These are phyloP conservation scores for Megalops cyprinoides DNA, from an alignment of 2,797 vertebrate genomes.

Conservation along the genomic window DNA sequence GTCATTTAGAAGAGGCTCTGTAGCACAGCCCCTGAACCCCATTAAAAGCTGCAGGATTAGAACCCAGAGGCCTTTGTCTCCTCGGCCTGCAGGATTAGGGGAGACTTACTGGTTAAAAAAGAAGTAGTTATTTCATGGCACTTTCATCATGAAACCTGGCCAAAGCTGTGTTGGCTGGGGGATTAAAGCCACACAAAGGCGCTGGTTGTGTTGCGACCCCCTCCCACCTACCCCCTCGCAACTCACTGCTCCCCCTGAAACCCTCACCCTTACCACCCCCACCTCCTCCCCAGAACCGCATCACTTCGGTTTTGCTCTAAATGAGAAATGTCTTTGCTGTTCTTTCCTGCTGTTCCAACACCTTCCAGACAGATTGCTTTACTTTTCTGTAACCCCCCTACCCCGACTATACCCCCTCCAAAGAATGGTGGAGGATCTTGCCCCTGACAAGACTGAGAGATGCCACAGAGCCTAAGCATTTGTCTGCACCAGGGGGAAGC, in stretches of 20 bases:
- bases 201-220: conserved; percentile 76
- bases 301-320: conserved; percentile 41
- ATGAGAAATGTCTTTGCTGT: conserved; percentile 43
- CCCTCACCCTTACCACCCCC: conserved; percentile 35
- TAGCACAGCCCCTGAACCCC: conserved; percentile 74
- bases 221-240: conserved; percentile 53
- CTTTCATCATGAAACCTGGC: conserved; percentile 86
- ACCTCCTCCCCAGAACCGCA: conserved; percentile 28
- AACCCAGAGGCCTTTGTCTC: conserved; percentile 80
- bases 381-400: conserved; percentile 31
- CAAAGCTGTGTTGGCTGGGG: conserved; percentile 84
- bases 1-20: conserved; percentile 83
- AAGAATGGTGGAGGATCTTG: background rate
- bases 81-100: conserved; percentile 78
- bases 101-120: conserved; percentile 82
- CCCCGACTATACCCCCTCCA: background rate
- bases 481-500: no score
- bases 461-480: background rate
- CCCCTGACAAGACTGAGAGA: no score
- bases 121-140: conserved; percentile 84
- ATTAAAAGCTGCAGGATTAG: conserved; percentile 81
- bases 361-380: conserved; percentile 33
- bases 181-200: conserved; percentile 83
- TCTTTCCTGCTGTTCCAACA: conserved; percentile 33
- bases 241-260: conserved; percentile 47